A percentile compares a stretch with the other conserved stretches of the same genome.
phyloP scores from a whole-genome alignment of 1,140 invertebrate genomes.

The Centruroides sculpturatus region DNA sequence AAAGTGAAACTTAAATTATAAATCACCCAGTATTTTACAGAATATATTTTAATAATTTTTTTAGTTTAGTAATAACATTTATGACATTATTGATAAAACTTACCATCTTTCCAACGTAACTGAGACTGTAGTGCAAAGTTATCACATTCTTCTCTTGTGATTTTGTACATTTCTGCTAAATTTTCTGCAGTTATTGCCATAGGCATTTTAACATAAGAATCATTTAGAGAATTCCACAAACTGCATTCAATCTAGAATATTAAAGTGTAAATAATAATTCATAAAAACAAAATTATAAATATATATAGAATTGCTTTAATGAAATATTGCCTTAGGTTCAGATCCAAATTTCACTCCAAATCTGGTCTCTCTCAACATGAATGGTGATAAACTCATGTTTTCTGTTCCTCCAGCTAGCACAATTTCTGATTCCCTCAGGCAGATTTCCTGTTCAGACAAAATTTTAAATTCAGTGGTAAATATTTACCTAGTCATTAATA shows the following conservation, averaged over 20 bases:
- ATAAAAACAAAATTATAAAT: no score
- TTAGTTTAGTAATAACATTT: no score
- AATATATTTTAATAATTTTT: no score
- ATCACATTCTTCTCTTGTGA: constrained; percentile 76
- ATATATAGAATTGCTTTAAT: background rate
- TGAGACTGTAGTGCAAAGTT: constrained; percentile 69
- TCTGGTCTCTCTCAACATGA: constrained; percentile 67
- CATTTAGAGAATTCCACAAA: constrained; percentile 81
- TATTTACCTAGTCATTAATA: no score
- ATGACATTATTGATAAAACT: background rate
- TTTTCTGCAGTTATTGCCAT: constrained; percentile 99
- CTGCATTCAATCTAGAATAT: constrained; percentile 62
- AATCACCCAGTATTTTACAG: no score
- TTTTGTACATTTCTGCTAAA: constrained; percentile 74
- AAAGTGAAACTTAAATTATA: no score
- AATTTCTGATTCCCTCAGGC: constrained; percentile 67
- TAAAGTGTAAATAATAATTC: background rate
- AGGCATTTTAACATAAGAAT: constrained; percentile 74
- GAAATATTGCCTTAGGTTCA: constrained; percentile 37
- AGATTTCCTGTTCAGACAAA: constrained; percentile 54
- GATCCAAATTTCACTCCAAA: constrained; percentile 78
- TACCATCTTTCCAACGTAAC: constrained; percentile 49
- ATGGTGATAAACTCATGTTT: constrained; percentile 92
- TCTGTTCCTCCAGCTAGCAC: constrained; percentile 84
- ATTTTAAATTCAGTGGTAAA: background rate